Evolutionary conservation across 2,113 vertebrate genomes (phyloP).

Genomic region (Girardinichthys multiradiatus): DNA sequence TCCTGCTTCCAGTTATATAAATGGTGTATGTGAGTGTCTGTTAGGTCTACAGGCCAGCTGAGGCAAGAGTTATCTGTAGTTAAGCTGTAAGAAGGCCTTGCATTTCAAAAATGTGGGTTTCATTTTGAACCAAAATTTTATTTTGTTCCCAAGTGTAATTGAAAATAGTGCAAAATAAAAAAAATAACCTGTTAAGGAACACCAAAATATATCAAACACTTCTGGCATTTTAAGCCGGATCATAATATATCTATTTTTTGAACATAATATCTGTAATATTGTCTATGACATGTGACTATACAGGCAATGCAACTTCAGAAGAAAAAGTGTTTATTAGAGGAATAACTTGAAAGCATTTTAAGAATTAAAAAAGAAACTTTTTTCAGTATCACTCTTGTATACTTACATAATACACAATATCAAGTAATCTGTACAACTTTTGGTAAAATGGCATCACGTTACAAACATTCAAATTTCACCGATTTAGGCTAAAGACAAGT

Average conservation of each 20-base stretch:
- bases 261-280: not conserved
- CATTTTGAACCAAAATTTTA: too few relatives aligned
- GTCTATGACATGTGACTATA: not conserved
- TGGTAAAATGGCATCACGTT: slow-evolving; percentile 53
- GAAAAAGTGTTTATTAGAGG: slow-evolving; percentile 79
- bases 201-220: not conserved
- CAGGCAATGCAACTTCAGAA: slow-evolving; percentile 45
- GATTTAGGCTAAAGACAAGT: slow-evolving; percentile 26
- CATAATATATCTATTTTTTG: not conserved
- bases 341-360: slow-evolving; percentile 71
- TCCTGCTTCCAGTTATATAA: too few relatives aligned
- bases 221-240: not conserved
- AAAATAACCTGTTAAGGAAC: too few relatives aligned
- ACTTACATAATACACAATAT: slow-evolving; percentile 70
- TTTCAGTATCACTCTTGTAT: slow-evolving; percentile 77
- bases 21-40: too few relatives aligned
- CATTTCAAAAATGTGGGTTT: too few relatives aligned
- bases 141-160: too few relatives aligned
- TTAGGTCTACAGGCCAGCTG: too few relatives aligned
- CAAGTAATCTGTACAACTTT: slow-evolving; percentile 70
- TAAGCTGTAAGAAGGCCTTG: too few relatives aligned
- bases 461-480: slow-evolving; percentile 63
- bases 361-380: slow-evolving; percentile 65
- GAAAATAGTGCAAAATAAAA: too few relatives aligned
- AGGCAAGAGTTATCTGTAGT: too few relatives aligned